Conservation (phyloP, 2,113 vertebrate genomes). For the Thamnophis sirtalis region DNA sequence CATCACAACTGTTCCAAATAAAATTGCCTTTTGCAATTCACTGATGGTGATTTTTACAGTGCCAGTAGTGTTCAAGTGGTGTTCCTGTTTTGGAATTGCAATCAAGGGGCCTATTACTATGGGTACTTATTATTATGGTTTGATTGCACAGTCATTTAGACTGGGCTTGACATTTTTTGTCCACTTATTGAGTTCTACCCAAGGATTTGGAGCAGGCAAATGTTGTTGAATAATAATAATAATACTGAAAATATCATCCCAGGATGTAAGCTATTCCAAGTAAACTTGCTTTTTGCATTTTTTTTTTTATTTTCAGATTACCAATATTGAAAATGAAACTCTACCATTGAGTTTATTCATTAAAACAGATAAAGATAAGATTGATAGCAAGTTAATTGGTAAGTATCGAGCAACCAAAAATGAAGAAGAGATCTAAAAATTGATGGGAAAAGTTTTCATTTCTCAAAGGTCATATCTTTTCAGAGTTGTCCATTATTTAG, state of each 20-base stretch:
- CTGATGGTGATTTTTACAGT: background rate
- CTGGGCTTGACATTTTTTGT: background rate
- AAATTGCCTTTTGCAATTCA: background rate
- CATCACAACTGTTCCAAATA: background rate
- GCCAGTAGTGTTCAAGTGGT: background rate
- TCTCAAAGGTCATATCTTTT: background rate
- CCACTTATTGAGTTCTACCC: background rate
- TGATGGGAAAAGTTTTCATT: conserved; percentile 14
- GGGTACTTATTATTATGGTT: background rate
- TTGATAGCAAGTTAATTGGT: conserved; percentile 93
- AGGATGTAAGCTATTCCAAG: background rate
- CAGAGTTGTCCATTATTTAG: background rate
- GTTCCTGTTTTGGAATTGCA: background rate
- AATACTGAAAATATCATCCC: background rate
- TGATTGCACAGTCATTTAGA: background rate
- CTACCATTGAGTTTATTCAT: conserved; percentile 82
- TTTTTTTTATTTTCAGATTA: conserved; percentile 69
- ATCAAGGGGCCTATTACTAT: background rate
- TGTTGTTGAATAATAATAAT: background rate
- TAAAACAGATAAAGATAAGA: conserved; percentile 74
- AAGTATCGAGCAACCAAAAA: conserved; percentile 39
- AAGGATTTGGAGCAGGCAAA: background rate
- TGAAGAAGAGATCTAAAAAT: conserved; percentile 22
- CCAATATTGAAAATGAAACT: conserved; percentile 79
- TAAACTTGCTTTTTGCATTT: background rate